A percentile compares a stretch with the other conserved stretches of the same genome.
These are phyloP conservation scores for Fragum whitleyi DNA, from an alignment of 2,888 invertebrate species.

Conservation along the genomic window DNA sequence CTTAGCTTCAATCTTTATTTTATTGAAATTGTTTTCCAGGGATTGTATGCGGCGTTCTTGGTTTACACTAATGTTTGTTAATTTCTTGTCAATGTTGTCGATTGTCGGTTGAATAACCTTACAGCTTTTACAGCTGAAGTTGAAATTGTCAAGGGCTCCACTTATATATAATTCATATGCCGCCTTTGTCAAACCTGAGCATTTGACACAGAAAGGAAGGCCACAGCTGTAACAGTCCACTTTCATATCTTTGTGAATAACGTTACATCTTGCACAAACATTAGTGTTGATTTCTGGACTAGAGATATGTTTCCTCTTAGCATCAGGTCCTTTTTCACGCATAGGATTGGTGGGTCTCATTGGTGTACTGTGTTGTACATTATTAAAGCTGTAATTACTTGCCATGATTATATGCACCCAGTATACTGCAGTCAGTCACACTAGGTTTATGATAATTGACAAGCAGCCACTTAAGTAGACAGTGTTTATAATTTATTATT, in stretches of 20 bases:
- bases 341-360: too few species aligned
- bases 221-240: too few species aligned
- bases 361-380: neutral
- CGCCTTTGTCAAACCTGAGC: too few species aligned
- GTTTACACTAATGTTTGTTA: too few species aligned
- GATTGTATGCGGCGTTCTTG: too few species aligned
- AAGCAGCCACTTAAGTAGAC: neutral
- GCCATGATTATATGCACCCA: too few species aligned
- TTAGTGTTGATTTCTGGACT: neutral
- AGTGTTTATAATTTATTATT: neutral
- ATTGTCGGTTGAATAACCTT: neutral
- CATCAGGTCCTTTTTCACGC: neutral
- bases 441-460: too few species aligned
- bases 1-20: too few species aligned
- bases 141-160: neutral
- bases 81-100: neutral
- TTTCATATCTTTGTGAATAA: neutral
- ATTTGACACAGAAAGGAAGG: too few species aligned
- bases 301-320: neutral
- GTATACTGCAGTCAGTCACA: neutral
- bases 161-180: too few species aligned
- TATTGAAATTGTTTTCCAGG: too few species aligned
- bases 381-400: neutral
- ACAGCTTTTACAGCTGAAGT: conserved; percentile 3
- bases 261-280: neutral